Evolutionary conservation across 2,113 vertebrate genomes (phyloP).

Genomic region (Cynocephalus volans): DNA sequence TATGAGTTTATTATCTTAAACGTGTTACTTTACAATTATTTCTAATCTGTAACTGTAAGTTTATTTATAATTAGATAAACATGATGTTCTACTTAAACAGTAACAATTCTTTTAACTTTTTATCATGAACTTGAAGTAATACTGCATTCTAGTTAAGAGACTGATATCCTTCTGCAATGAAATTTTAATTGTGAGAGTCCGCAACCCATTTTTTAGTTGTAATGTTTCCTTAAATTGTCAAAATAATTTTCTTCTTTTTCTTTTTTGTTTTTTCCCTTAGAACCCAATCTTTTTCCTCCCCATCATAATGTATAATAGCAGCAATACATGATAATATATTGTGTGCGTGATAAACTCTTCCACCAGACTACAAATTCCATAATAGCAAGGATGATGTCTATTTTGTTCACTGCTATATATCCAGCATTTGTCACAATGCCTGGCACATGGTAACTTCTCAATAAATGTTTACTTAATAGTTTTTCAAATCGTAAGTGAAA

Average conservation of each 20-base stretch:
- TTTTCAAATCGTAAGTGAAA: background rate
- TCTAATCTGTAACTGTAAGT: background rate
- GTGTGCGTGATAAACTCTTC: background rate
- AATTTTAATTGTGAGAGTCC: background rate
- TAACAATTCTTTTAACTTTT: constrained; percentile 1
- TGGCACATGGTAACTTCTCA: background rate
- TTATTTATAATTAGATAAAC: constrained; percentile 22
- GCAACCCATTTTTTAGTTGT: background rate
- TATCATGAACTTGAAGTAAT: background rate
- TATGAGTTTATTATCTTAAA: background rate
- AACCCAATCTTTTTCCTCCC: background rate
- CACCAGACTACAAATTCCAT: background rate
- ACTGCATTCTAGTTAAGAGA: background rate
- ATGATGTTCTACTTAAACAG: background rate
- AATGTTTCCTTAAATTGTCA: background rate
- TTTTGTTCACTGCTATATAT: background rate
- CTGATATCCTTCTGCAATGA: background rate
- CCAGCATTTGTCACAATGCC: background rate
- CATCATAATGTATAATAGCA: background rate
- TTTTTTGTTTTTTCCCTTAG: background rate
- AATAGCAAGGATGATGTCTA: background rate
- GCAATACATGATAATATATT: background rate
- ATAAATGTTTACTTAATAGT: background rate
- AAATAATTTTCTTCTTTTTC: background rate
- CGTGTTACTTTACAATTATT: constrained; percentile 18